Evolutionary conservation across 2,113 vertebrate genomes (phyloP), one percentile per base, ranked within the genome.

Genomic region (Synodontis membranacea): DNA sequence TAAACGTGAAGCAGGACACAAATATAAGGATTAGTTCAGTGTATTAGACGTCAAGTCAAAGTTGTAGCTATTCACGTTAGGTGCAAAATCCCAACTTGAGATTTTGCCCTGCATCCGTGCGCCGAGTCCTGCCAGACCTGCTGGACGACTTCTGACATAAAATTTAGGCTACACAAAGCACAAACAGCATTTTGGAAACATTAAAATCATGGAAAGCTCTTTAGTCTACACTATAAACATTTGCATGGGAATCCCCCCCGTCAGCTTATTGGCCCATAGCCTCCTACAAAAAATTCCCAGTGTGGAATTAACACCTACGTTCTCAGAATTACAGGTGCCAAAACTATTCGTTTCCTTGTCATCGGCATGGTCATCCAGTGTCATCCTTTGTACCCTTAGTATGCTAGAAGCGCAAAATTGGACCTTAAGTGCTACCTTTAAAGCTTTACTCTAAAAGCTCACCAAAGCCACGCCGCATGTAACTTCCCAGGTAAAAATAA

Each of bases 71-170:
- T 50, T 37, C 28, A 2, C n/a, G n/a, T n/a, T n/a, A n/a, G n/a
- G n/a, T n/a, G n/a, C n/a, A n/a, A n/a, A 58, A 7, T 58, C 34
- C 62, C 25, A 31, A 70, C 31, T 52, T 70, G 21, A 62, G 44
- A 83, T 83, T 34, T 37, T 85, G 52, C 70, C 84, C 82, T 37
- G 52, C 17, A 64, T n/a, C 37, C 44, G 42, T 52, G 14, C 64
- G 21, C 28, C 56, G 28, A 80, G 76, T 83, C 86, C 68, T 82
- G 82, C 68, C 76, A 90, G 87, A 90, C 89, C 84, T 81, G 89
- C 86, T 84, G 84, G 80, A 28, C 39, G 46, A 62, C 60, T 75
- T 76, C 88, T 89, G 86, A 87, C 86, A 82, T 46, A 85, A 39
- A 74, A 52, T 84, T 17, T 58, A 74, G 25, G 68, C 74, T 50